These are phyloP conservation scores for Erpetoichthys calabaricus DNA, from an alignment of 2,797 vertebrate species.

Conservation along the genomic window DNA sequence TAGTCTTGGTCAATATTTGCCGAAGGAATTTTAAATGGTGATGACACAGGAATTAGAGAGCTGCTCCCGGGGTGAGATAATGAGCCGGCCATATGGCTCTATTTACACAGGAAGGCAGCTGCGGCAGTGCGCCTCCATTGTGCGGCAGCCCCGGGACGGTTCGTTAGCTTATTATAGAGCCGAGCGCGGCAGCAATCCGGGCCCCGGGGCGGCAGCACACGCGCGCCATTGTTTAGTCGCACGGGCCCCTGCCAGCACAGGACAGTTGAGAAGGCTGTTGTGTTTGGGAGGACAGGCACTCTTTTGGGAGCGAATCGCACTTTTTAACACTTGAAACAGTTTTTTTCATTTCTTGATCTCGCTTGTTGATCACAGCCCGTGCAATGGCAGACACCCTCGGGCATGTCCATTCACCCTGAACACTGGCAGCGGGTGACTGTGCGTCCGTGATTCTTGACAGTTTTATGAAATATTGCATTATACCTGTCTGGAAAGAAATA, in stretches of 20 bases:
- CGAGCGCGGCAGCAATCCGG: not conserved
- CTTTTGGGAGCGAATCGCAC: not conserved
- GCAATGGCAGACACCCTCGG: too few relatives aligned
- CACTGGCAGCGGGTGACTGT: too few relatives aligned
- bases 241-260: not conserved
- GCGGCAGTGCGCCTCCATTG: not conserved
- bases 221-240: not conserved
- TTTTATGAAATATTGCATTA: too few relatives aligned
- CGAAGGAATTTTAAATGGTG: not conserved
- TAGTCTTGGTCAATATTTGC: not conserved
- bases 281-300: not conserved
- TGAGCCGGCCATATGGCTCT: not conserved
- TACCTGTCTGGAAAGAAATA: too few relatives aligned
- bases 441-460: too few relatives aligned
- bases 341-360: too few relatives aligned
- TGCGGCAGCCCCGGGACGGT: not conserved
- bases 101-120: conserved; percentile 1
- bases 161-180: not conserved
- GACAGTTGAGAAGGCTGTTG: not conserved
- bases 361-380: too few relatives aligned
- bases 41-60: not conserved
- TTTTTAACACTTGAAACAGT: too few relatives aligned
- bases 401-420: too few relatives aligned
- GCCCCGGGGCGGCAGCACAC: not conserved
- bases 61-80: not conserved